Base-by-base conservation (phyloP, 2,797 vertebrate species). In the Malurus splendens region DNA sequence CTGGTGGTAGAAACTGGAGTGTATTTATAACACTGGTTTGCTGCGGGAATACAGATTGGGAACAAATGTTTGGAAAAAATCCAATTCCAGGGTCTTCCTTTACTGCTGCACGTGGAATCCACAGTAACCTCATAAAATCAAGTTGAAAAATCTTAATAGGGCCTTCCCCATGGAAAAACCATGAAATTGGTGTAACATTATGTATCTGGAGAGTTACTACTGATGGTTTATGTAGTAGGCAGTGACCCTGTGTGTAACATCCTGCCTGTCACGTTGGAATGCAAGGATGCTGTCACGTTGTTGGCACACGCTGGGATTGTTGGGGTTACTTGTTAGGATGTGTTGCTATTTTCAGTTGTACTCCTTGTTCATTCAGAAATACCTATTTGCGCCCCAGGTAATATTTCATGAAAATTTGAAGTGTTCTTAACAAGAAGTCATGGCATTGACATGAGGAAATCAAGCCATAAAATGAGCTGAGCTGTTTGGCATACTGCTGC, bases 21-120 rank as follows among this genome's bases (percentile, higher is more conserved):
- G 72, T 95, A 90, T 95, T 93, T 94, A 86, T 94, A 90, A 92
- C 41, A 12, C 55, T 48, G 22, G 42, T 90, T 90, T 90, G 64
- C 90, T 94, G 61, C 25, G 8, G 84, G 33, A 85, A 41, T 92
- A 87, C 1, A 36, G 78, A 65, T 65, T 91, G 66, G 77, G 87
- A 95, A 55, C 93, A 92, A 90, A 90, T 93, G 92, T 54, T 88
- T 91, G 89, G 93, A 90, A 80, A 77, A 44, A 81, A 62, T 76
- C 90, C 90, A 93, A 7, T 84, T 67, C 61, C 60, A 81, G 86
- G 82, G 75, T 68, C 24, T 39, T n/a, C 20, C 71, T 96, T 95
- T 94, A 83, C 48, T 90, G 50, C 42, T 4, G 6, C 7, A 22
- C 30, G 12, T 89, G 90, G 93, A 89, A 82, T 82, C 82, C 7